Evolutionary conservation across 1,140 invertebrate species (phyloP), one percentile per base, ranked within the genome.

Genomic region (Lamellibrachia luymesi): DNA sequence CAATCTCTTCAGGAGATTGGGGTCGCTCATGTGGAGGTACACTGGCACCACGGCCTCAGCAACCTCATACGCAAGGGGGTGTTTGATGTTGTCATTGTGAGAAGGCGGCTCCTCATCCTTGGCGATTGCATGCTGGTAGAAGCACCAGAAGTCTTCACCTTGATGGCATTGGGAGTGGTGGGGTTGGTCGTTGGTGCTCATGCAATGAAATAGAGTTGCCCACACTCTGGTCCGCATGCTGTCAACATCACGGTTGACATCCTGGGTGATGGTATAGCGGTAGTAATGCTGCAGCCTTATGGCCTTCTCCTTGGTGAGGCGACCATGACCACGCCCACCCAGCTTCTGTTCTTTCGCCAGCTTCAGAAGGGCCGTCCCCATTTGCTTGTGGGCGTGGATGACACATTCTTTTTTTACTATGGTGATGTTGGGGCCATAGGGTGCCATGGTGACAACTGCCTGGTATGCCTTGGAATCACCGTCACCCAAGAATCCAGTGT

Each of bases 321-420:
- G 8, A 7, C 8, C 90, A 25, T 25, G 90, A 25, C 90, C 90
- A 38, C 50, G 8, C 8, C 90, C 90, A 91, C 90, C 90, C 6
- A 91, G 90, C 50, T 91, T 38, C 50, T 91, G 90, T 8, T 8
- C 25, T 25, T 91, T 91, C 6, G 27, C 22, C 8, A 91, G 50
- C n/a, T 91, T 91, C 27, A 91, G n/a, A 25, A 91, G 90, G 25
- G 50, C 90, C 8, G 90, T 91, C 8, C 90, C 90, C 90, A 91
- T 91, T 25, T 2, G 0, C 50, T 91, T 91, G 50, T 91, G 90
- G 90, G 90, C 90, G 2, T 13, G 90, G 90, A 38, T 38, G 38
- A 38, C 38, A 38, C 38, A 38, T 91, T 91, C 90, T 1, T 91
- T 2, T 91, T 91, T 91, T 7, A 38, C 7, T 91, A 91, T 91